These are phyloP conservation scores for Synchiropus splendidus DNA, from an alignment of 2,113 vertebrate genomes.

Conservation along the genomic window DNA sequence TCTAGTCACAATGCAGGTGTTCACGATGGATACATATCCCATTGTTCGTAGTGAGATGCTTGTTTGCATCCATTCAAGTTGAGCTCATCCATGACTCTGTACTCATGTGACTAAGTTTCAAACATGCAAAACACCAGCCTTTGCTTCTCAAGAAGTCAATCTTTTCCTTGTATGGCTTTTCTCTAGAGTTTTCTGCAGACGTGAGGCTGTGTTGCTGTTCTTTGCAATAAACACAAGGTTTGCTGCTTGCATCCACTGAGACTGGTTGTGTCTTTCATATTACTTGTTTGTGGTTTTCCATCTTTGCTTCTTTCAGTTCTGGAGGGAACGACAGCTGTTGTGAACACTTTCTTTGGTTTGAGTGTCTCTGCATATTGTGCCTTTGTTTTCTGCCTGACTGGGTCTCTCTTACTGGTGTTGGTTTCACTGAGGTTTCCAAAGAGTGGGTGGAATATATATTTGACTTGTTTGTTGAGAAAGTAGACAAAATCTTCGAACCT, in stretches of 20 bases:
- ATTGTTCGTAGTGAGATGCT: slow-evolving; percentile 12
- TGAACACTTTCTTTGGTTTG: slow-evolving; percentile 2
- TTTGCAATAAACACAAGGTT: too few species aligned
- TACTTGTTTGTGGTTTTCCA: not conserved
- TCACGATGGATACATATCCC: slow-evolving; percentile 7
- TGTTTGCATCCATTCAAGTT: slow-evolving; percentile 12
- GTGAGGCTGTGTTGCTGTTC: too few species aligned
- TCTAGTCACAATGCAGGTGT: slow-evolving; percentile 2
- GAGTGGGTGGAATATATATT: slow-evolving; percentile 7
- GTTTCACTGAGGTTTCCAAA: slow-evolving; percentile 20
- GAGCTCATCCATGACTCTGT: slow-evolving; percentile 10
- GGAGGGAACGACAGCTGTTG: not conserved
- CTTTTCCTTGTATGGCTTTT: not conserved
- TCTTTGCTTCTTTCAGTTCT: slow-evolving; percentile 2
- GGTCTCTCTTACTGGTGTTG: too few species aligned
- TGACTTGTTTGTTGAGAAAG: slow-evolving; percentile 12
- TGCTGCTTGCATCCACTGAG: not conserved
- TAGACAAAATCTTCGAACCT: slow-evolving; percentile 20
- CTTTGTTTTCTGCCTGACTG: too few species aligned
- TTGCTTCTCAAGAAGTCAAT: slow-evolving; percentile 4
- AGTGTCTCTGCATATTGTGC: slow-evolving; percentile 6
- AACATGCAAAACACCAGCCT: slow-evolving; percentile 20
- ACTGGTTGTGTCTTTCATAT: too few species aligned
- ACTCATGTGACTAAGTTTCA: too few species aligned
- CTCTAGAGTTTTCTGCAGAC: slow-evolving; percentile 15